Evolutionary conservation across 1,140 invertebrate species (phyloP).

Genomic region (Scylla paramamosain): DNA sequence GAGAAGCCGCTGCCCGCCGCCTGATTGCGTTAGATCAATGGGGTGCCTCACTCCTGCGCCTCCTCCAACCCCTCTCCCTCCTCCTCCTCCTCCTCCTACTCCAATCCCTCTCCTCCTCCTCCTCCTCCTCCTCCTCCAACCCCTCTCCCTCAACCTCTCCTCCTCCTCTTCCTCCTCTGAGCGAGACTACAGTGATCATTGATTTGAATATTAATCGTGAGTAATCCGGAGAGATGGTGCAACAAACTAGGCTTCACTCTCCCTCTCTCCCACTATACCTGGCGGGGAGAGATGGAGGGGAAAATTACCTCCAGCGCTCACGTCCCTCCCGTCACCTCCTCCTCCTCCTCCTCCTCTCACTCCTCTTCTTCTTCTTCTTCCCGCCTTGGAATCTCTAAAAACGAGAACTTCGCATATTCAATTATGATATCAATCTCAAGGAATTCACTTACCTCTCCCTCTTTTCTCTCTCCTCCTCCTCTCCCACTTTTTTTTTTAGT

Average conservation of each 20-base stretch:
- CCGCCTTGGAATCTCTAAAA: background rate
- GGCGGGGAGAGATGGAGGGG: conserved; percentile 15
- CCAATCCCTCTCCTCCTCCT: background rate
- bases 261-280: background rate
- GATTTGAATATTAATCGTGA: conserved; percentile 53
- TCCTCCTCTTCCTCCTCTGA: background rate
- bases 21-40: conserved; percentile 38
- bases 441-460: conserved; percentile 54
- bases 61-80: background rate
- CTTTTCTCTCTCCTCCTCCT: background rate
- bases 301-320: background rate
- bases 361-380: background rate
- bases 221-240: background rate
- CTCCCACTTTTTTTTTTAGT: background rate
- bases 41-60: background rate
- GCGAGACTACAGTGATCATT: conserved; percentile 1
- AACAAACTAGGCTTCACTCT: background rate
- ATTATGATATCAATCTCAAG: conserved; percentile 65
- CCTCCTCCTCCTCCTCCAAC: background rate
- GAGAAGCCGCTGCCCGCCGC: background rate
- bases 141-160: background rate
- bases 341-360: background rate
- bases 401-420: conserved; percentile 54
- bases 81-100: background rate
- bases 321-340: background rate